These are phyloP conservation scores for Regulus satrapa DNA, from an alignment of 2,113 vertebrate species.

Conservation along the genomic window DNA sequence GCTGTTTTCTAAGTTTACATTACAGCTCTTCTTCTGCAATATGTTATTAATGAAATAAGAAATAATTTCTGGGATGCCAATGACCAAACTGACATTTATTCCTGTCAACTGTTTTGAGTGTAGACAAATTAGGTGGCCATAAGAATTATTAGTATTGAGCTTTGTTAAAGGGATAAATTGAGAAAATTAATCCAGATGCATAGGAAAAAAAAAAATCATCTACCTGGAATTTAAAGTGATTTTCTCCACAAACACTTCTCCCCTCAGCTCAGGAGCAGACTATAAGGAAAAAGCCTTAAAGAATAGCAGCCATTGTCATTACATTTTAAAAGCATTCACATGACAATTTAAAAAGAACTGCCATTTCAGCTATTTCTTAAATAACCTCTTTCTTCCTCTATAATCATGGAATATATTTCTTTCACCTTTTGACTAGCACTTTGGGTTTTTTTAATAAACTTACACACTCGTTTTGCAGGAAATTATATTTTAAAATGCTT, in stretches of 20 bases:
- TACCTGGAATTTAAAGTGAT: slow-evolving; percentile 53
- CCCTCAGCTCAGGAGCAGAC: background rate
- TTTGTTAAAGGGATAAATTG: background rate
- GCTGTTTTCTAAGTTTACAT: slow-evolving; percentile 21
- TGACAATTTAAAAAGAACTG: slow-evolving; percentile 71
- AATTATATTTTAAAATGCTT: slow-evolving; percentile 65
- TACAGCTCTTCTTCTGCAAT: background rate
- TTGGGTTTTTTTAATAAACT: slow-evolving; percentile 68
- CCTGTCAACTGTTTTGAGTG: slow-evolving; percentile 25
- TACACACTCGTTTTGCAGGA: slow-evolving; percentile 61
- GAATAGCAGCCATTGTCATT: slow-evolving; percentile 54
- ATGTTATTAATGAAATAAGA: slow-evolving; percentile 19
- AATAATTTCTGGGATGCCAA: background rate
- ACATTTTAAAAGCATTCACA: slow-evolving; percentile 54
- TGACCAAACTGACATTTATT: background rate
- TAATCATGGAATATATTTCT: slow-evolving; percentile 70
- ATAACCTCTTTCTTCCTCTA: slow-evolving; percentile 67
- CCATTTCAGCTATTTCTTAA: slow-evolving; percentile 72
- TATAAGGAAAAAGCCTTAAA: slow-evolving; percentile 50
- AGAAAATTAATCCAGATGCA: background rate
- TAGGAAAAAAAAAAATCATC: background rate
- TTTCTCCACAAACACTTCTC: slow-evolving; percentile 48
- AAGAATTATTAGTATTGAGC: background rate
- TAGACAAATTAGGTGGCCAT: background rate
- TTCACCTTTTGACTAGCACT: slow-evolving; percentile 70